Evolutionary conservation across 1,140 invertebrate species (phyloP), one percentile per base, ranked within the genome.

Genomic region (Ips typographus): DNA sequence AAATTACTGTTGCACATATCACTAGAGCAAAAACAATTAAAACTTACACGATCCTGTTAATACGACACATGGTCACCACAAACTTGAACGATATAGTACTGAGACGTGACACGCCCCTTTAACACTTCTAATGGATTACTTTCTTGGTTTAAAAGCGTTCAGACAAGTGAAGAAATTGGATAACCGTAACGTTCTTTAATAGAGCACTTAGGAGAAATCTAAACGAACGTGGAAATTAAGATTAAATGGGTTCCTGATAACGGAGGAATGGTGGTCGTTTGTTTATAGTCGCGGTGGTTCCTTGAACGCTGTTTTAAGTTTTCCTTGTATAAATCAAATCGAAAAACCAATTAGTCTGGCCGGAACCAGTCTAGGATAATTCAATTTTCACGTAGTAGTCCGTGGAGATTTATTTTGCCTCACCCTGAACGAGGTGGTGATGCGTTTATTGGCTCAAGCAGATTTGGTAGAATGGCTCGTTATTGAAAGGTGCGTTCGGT

Each of bases 21-120:
- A 49, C 22, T 49, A 49, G 44, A 22, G 22, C 22, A 22, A 22
- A 22, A 22, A 55, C 6, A 51, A 40, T 39, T 51, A 2, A 1
- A 43, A 68, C 58, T 68, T 63, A 61, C 67, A 62, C 38, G 52
- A 60, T 8, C 22, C 49, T 43, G 41, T 47, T 63, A 39, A 68
- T 40, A 62, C 67, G 67, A 68, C 67, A 68, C 67, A 68, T 68
- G 51, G 47, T 68, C 40, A 36, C 39, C 3, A 68, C 51, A 68
- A 60, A 62, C 53, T 42, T 37, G 49, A 62, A 37, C 36, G 51
- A 51, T 68, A 56, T 43, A 38, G 7, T 40, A 49, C 44, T 49
- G 4, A 59, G 42, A 41, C 39, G 40, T 59, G 3, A 41, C 40
- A 55, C 52, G 37, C 52, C 37, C 52, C n/a, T 55, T 38, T 40